A percentile compares a stretch with the other conserved stretches of the same genome.
Conservation (phyloP, 2,888 invertebrate species). For the Mesoligia furuncula region DNA sequence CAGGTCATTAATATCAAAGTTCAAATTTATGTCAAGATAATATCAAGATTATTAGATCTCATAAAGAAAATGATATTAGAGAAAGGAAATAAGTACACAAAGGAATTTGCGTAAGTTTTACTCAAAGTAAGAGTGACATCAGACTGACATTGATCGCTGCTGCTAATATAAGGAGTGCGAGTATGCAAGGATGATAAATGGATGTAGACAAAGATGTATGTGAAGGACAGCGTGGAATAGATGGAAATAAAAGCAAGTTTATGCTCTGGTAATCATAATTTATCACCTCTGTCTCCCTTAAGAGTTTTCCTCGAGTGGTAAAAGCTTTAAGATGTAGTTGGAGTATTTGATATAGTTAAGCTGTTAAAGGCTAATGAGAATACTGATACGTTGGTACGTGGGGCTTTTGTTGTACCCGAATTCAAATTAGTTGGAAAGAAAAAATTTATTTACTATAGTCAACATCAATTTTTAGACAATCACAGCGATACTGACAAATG, state of each 20-base stretch:
- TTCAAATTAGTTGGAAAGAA: neutral
- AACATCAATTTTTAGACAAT: no score
- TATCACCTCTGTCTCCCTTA: slow-evolving; percentile 56
- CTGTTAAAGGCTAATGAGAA: neutral
- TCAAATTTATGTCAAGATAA: neutral
- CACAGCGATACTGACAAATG: no score
- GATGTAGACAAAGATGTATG: slow-evolving; percentile 58
- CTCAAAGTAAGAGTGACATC: slow-evolving; percentile 52
- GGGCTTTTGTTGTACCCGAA: neutral
- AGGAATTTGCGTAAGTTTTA: slow-evolving; percentile 29
- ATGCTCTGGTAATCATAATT: slow-evolving; percentile 65
- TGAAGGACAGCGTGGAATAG: slow-evolving; percentile 55
- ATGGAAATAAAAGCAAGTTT: slow-evolving; percentile 67
- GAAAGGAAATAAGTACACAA: slow-evolving; percentile 27
- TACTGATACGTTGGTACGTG: neutral
- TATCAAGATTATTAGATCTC: neutral
- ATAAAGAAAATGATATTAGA: slow-evolving; percentile 19
- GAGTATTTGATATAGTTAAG: slow-evolving; percentile 25
- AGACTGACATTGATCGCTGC: slow-evolving; percentile 58
- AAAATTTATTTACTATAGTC: neutral
- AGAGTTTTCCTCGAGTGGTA: slow-evolving; percentile 47
- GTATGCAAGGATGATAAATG: slow-evolving; percentile 63
- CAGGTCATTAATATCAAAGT: neutral
- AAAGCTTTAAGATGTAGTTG: slow-evolving; percentile 50
- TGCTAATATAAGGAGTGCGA: slow-evolving; percentile 48